Percentiles rank a stretch among this genome's conserved stretches.
Evolutionary conservation across 1,140 invertebrate genomes (phyloP).

Genomic region (Pomacea maculata): DNA sequence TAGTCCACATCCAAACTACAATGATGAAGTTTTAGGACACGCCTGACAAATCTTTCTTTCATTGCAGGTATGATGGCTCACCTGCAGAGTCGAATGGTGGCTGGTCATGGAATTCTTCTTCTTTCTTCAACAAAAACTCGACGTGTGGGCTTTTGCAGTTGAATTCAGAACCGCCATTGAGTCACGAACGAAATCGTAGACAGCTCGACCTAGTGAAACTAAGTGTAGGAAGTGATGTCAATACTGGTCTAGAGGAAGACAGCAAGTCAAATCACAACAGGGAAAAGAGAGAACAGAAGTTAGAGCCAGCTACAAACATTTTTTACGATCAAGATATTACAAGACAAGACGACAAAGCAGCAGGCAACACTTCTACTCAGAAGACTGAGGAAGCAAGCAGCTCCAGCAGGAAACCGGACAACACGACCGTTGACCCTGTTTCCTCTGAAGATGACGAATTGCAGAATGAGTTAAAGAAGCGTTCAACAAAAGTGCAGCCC

Average conservation of each 20-base stretch:
- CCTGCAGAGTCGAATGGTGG: constrained; percentile 1
- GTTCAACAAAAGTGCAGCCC: background rate
- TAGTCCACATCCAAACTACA: too few species aligned
- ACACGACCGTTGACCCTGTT: background rate
- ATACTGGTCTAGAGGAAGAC: background rate
- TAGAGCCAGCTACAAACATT: background rate
- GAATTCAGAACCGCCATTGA: background rate
- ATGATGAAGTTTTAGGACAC: too few species aligned
- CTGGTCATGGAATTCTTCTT: constrained; percentile 22
- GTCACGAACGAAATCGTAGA: background rate
- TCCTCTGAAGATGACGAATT: background rate
- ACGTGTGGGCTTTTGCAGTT: constrained; percentile 18
- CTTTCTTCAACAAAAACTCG: constrained; percentile 2
- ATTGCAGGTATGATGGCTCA: background rate
- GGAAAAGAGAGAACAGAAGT: background rate
- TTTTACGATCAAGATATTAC: constrained; percentile 8
- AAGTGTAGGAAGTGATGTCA: background rate
- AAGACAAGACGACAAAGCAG: background rate
- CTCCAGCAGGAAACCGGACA: background rate
- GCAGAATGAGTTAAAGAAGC: background rate
- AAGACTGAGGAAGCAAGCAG: background rate
- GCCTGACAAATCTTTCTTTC: too few species aligned
- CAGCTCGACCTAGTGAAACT: background rate
- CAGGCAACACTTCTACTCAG: background rate
- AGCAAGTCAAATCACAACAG: background rate